A percentile compares a stretch with the other conserved stretches of the same genome.
Evolutionary conservation across 35 echinoderm and acorn worm species (phyloP).

Genomic region (Ophiothrix spiculata): DNA sequence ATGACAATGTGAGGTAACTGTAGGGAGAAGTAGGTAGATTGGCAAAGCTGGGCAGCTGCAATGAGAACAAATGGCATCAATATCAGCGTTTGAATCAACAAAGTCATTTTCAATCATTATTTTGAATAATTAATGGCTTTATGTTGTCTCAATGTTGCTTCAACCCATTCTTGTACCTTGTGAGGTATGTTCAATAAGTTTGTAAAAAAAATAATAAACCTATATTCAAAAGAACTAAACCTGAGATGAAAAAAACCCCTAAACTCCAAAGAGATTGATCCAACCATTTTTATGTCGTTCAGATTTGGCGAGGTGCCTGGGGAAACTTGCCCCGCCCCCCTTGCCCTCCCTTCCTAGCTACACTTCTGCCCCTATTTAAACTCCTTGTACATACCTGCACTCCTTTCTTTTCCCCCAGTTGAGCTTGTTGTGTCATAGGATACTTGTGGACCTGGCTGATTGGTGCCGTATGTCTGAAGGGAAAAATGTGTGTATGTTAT

Average conservation of each 20-base stretch:
- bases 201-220: not conserved
- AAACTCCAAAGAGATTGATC: not conserved
- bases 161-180: too few relatives aligned
- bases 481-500: too few relatives aligned
- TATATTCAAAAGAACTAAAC: not conserved
- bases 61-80: too few relatives aligned
- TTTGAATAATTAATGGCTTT: too few relatives aligned
- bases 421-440: slow-evolving; percentile 74
- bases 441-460: slow-evolving; percentile 72
- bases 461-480: slow-evolving; percentile 79
- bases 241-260: not conserved
- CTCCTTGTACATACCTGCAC: slow-evolving; percentile 45
- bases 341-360: not conserved
- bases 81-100: too few relatives aligned
- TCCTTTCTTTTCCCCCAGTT: slow-evolving; percentile 43
- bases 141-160: too few relatives aligned
- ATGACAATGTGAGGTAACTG: slow-evolving; percentile 81
- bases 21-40: slow-evolving; percentile 80
- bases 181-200: too few relatives aligned
- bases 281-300: not conserved
- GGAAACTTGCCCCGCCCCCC: too few relatives aligned
- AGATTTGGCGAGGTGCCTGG: not conserved
- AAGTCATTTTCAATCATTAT: too few relatives aligned
- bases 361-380: not conserved
- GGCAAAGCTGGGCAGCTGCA: slow-evolving; percentile 76